Conservation (phyloP, 2,888 invertebrate genomes). For the Chrysolina americana region DNA sequence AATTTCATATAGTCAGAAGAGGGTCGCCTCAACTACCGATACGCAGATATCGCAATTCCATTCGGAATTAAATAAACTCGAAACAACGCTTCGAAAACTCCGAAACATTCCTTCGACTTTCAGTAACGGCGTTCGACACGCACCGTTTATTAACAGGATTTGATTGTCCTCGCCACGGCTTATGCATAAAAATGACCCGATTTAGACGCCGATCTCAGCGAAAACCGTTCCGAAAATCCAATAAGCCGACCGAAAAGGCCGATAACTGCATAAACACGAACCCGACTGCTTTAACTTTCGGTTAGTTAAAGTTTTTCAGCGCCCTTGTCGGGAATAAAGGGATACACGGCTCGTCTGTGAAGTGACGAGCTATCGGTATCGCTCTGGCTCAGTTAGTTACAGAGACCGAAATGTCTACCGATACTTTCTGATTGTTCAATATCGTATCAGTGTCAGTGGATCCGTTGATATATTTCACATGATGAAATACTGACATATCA, state of each 20-base stretch:
- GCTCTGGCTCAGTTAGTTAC: neutral
- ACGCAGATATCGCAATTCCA: slow-evolving; percentile 33
- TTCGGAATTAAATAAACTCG: slow-evolving; percentile 41
- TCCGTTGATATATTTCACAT: too few relatives aligned
- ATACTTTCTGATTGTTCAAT: too few relatives aligned
- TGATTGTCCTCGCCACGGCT: slow-evolving; percentile 49
- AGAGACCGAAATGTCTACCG: too few relatives aligned
- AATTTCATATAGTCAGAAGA: neutral
- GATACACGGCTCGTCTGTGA: neutral
- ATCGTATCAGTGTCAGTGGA: too few relatives aligned
- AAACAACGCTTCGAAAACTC: slow-evolving; percentile 30
- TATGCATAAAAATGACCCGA: slow-evolving; percentile 54
- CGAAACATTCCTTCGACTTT: slow-evolving; percentile 39
- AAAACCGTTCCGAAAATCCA: slow-evolving; percentile 44
- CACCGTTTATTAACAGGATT: slow-evolving; percentile 51
- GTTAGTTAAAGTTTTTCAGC: slow-evolving; percentile 29
- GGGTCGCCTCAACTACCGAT: neutral
- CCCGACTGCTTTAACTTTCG: slow-evolving; percentile 36
- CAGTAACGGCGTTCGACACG: slow-evolving; percentile 43
- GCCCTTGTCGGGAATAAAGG: neutral
- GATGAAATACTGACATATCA: too few relatives aligned
- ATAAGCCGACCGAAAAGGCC: slow-evolving; percentile 46
- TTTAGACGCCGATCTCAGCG: slow-evolving; percentile 37
- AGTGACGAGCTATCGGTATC: neutral
- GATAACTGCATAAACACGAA: slow-evolving; percentile 47